Conservation (phyloP, 1,140 invertebrate genomes). For the Ruditapes philippinarum region DNA sequence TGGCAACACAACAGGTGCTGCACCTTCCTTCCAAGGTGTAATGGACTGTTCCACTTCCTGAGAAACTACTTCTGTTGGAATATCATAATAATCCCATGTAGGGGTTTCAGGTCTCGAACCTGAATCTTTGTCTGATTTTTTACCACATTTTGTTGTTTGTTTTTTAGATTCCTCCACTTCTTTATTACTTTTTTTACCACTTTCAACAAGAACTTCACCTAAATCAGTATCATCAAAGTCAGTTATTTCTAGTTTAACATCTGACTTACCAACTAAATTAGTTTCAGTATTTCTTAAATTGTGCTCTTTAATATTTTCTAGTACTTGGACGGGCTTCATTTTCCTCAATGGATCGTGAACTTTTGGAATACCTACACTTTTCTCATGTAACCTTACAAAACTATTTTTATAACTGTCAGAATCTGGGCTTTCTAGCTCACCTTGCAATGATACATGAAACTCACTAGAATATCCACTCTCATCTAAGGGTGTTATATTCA, state of each 20-base stretch:
- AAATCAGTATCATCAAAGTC: conserved; percentile 48
- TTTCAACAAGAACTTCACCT: neutral
- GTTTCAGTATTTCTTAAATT: neutral
- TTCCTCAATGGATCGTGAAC: neutral
- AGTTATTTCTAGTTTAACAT: conserved; percentile 33
- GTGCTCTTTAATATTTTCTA: conserved; percentile 39
- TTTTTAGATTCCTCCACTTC: conserved; percentile 39
- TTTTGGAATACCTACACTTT: neutral
- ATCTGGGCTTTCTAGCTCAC: conserved; percentile 63
- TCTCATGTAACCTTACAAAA: neutral
- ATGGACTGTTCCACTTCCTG: neutral
- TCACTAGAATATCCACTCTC: conserved; percentile 60
- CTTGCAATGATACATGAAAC: conserved; percentile 59
- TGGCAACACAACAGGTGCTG: conserved; percentile 69
- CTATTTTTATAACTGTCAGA: conserved; percentile 47
- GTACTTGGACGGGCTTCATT: neutral
- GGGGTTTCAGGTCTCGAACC: conserved; percentile 79
- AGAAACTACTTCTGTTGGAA: conserved; percentile 64
- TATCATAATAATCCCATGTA: conserved; percentile 81
- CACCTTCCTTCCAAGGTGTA: conserved; percentile 45
- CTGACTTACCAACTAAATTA: neutral
- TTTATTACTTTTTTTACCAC: conserved; percentile 29
- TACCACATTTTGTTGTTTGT: neutral
- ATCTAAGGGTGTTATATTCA: conserved; percentile 29
- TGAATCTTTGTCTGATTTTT: conserved; percentile 44